Percentiles rank a stretch among this genome's conserved stretches.
phyloP scores from a whole-genome alignment of 1,140 invertebrate species.

The Trichonephila clavata region DNA sequence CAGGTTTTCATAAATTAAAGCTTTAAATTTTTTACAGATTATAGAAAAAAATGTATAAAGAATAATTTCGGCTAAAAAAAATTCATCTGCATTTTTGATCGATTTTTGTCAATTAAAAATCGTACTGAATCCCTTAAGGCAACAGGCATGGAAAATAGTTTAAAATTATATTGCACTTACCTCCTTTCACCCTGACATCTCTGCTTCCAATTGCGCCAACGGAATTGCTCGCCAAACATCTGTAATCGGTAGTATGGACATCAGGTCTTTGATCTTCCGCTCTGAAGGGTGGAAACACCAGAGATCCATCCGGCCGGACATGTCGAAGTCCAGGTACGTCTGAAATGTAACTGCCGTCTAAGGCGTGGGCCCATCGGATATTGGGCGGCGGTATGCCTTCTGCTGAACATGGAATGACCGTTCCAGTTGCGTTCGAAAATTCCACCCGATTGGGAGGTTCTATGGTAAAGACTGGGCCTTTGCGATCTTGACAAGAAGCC shows the following conservation, averaged over 20 bases:
- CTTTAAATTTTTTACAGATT: too few species aligned
- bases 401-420: constrained; percentile 94
- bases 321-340: constrained; percentile 86
- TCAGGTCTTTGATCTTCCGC: constrained; percentile 83
- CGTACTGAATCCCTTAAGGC: too few species aligned
- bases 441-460: constrained; percentile 95
- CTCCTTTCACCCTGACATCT: constrained; percentile 95
- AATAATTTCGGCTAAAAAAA: too few species aligned
- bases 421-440: constrained; percentile 96
- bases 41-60: too few species aligned
- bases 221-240: constrained; percentile 93
- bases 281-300: constrained; percentile 81
- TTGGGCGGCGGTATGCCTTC: constrained; percentile 93
- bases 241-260: constrained; percentile 83
- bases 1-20: too few species aligned
- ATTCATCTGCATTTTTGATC: too few species aligned
- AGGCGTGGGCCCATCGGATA: constrained; percentile 87
- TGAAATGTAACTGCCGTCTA: constrained; percentile 84
- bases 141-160: too few species aligned
- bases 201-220: constrained; percentile 94
- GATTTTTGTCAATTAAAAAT: too few species aligned
- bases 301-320: constrained; percentile 82
- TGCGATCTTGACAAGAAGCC: constrained; percentile 33
- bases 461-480: constrained; percentile 93
- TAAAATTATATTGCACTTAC: constrained; percentile 84